Evolutionary conservation across 2,113 vertebrate species (phyloP), one percentile per base, ranked within the genome.

Genomic region (Cephalopholis sonnerati): DNA sequence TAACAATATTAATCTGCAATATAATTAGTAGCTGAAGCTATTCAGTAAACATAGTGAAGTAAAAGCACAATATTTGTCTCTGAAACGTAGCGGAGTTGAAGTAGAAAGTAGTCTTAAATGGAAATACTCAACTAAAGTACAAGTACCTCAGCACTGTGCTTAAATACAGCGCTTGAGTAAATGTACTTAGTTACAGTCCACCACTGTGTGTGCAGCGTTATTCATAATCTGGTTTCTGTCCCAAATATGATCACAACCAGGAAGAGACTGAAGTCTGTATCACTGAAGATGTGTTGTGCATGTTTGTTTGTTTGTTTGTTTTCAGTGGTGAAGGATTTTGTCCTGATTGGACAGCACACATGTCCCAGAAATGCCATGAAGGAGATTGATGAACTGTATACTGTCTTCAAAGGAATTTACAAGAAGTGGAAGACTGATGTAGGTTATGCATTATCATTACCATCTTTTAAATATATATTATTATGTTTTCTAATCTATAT

Each of bases 321-420:
- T 44, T 8, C 87, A 96, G 96, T 85, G 85, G 88, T 95, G 65
- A 95, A 96, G 85, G 95, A 96, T 61, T 95, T 96, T 69, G 91
- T 95, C 41, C 90, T 97, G 51, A 92, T 97, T 46, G 95, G 95
- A 3, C 96, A 96, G 41, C 96, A 97, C 68, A 94, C 95, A 0
- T 89, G 94, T 78, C 96, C 96, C 5, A 95, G 90, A 79, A 93
- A 86, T 4, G 95, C 96, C 67, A 95, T 94, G 93, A 93, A 91
- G 20, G 96, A 97, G 89, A 94, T 97, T 0, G 94, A 96, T 27
- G 82, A 92, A 44, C 93, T 97, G 1, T 95, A 95, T 41, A 57
- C 83, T 0, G 94, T 97, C 48, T 96, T 96, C 79, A 93, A 91
- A 74, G 86, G 85, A 7, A 80, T 96, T 69, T 86, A 86, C 69